These are phyloP conservation scores for Cheiracanthium punctorium DNA, from an alignment of 2,888 invertebrate genomes.

Conservation along the genomic window DNA sequence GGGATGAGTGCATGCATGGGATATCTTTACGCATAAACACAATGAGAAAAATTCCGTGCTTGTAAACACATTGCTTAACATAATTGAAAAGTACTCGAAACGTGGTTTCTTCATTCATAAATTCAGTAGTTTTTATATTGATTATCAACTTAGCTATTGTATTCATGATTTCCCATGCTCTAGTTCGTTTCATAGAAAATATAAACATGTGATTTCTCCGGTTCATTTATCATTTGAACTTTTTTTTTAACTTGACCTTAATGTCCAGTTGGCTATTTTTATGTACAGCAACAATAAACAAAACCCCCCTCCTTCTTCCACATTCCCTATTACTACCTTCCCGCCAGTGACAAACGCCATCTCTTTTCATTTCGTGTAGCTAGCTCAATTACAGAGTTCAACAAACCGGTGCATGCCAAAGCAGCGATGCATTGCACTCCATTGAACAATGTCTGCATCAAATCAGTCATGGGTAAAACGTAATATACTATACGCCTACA, in stretches of 20 bases:
- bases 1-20: too few relatives aligned
- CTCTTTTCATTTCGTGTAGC: background rate
- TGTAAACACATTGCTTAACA: too few relatives aligned
- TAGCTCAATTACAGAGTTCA: conserved; percentile 4
- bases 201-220: background rate
- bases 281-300: background rate
- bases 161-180: background rate
- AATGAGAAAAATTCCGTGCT: too few relatives aligned
- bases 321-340: background rate
- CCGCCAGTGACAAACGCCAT: background rate
- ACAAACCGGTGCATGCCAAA: conserved; percentile 2
- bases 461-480: background rate
- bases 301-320: background rate
- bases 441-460: background rate
- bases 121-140: too few relatives aligned
- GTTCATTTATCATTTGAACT: background rate
- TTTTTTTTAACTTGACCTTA: background rate
- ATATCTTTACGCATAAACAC: too few relatives aligned
- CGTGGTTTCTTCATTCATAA: too few relatives aligned
- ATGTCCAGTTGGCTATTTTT: background rate
- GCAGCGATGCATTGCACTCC: background rate
- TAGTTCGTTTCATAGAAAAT: background rate
- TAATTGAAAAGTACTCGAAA: too few relatives aligned
- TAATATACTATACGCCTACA: background rate
- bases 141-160: too few relatives aligned